A percentile compares a stretch with the other conserved stretches of the same genome.
phyloP scores from a whole-genome alignment of 2,113 vertebrate genomes.

The Paedocypris sp. region DNA sequence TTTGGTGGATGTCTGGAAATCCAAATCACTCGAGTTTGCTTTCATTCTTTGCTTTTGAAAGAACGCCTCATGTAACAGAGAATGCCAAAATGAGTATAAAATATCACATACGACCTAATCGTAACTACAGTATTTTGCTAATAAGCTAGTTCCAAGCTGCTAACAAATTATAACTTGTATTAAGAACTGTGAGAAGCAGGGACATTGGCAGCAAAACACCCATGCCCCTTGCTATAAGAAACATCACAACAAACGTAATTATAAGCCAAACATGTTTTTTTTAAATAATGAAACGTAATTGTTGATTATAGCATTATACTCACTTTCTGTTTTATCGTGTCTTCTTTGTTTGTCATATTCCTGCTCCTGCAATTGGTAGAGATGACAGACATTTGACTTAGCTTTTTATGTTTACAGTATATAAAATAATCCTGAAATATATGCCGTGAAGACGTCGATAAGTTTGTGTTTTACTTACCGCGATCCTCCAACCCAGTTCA shows the following conservation, averaged over 20 bases:
- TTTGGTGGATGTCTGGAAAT: constrained; percentile 42
- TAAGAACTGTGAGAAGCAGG: too few species aligned
- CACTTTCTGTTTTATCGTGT: constrained; percentile 77
- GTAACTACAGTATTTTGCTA: too few species aligned
- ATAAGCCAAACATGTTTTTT: background rate
- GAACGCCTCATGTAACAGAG: constrained; percentile 64
- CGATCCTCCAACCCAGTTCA: constrained; percentile 83
- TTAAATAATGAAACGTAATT: too few species aligned
- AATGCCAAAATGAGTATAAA: background rate
- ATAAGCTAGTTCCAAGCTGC: too few species aligned
- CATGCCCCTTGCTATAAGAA: too few species aligned
- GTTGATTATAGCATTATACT: constrained; percentile 22
- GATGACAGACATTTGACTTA: background rate
- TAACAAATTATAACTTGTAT: too few species aligned
- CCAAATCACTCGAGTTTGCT: constrained; percentile 61
- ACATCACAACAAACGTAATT: background rate
- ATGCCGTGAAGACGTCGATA: background rate
- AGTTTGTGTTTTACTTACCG: constrained; percentile 56
- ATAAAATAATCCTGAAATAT: background rate
- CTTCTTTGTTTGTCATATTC: constrained; percentile 63
- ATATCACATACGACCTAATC: background rate
- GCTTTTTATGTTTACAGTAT: too few species aligned
- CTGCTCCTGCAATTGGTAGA: constrained; percentile 57
- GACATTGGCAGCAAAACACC: too few species aligned
- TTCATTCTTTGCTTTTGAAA: constrained; percentile 84